These are phyloP conservation scores for Drosophila histrio DNA, from an alignment of 2,888 invertebrate genomes.

Conservation along the genomic window DNA sequence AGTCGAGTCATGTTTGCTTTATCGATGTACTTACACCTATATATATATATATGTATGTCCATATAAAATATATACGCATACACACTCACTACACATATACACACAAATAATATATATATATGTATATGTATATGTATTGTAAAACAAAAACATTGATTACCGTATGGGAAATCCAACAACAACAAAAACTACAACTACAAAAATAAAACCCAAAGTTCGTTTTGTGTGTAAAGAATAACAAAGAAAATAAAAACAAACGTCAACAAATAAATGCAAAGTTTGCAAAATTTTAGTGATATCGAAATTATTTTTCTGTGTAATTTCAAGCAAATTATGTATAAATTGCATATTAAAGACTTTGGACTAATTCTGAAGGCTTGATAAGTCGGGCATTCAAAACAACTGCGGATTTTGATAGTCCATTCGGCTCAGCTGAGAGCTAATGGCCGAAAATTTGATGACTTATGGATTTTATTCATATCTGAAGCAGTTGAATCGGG, in stretches of 20 bases:
- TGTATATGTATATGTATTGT: slow-evolving; percentile 49
- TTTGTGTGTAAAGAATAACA: slow-evolving; percentile 29
- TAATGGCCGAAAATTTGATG: too few species aligned
- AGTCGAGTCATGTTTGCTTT: slow-evolving; percentile 52
- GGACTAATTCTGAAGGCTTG: not conserved
- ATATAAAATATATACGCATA: slow-evolving; percentile 12
- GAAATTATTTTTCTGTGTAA: slow-evolving; percentile 3
- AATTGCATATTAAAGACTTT: not conserved
- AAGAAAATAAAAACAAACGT: slow-evolving; percentile 10
- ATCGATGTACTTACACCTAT: slow-evolving; percentile 41
- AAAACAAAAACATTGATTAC: slow-evolving; percentile 48
- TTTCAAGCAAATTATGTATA: not conserved
- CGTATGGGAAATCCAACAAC: slow-evolving; percentile 47
- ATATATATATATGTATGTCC: slow-evolving; percentile 25
- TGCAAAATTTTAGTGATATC: slow-evolving; percentile 66
- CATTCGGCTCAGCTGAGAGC: too few species aligned
- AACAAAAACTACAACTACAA: not conserved
- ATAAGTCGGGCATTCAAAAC: too few species aligned
- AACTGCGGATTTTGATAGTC: too few species aligned
- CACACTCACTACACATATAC: not conserved
- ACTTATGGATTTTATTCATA: too few species aligned
- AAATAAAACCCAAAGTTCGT: slow-evolving; percentile 17
- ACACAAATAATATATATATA: not conserved
- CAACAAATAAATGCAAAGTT: slow-evolving; percentile 56
- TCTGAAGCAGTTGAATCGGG: too few species aligned